Evolutionary conservation across 2,113 vertebrate species (phyloP), one percentile per base, ranked within the genome.

Genomic region (Notarius quadriscutis): DNA sequence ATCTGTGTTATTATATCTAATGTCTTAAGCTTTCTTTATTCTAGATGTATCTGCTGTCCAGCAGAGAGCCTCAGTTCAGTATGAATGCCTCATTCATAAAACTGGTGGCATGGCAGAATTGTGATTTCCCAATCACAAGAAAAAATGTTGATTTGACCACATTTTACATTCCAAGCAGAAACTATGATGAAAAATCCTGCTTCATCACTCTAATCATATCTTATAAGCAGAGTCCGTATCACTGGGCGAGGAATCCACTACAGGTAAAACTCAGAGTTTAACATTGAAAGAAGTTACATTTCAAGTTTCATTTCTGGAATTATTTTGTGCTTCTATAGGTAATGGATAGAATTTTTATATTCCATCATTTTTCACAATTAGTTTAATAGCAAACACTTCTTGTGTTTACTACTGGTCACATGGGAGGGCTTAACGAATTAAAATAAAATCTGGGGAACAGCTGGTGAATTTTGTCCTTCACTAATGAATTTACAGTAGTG

Each of bases 151-250:
- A 78, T 83, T 92, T 67, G 90, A 93, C 84, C 93, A 91, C 55
- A 34, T 88, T 96, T 89, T 88, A 93, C 89, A 74, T 96, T 60
- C 94, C 55, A 67, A 85, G 71, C 12, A 65, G 71, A 50, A 65
- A 84, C 9, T n/a, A 41, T 20, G 72, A 74, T 53, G 30, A 50
- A 50, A 41, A 55, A 1, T 86, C 15, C 0, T 97, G 96, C 87
- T 89, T 94, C 58, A 81, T 96, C 58, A 91, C 88, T 74, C 91
- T 94, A 78, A 84, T 96, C 81, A 79, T 90, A 17, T 87, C 93
- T 83, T 93, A 96, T 86, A 86, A 22, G n/a, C 91, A 77, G 51
- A 94, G 84, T 84, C 94, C 92, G 1, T 95, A 93, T 65, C 86
- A 87, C 79, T 85, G 79, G 91, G 77, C 62, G 4, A 88, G 0